A percentile compares a stretch with the other conserved stretches of the same genome.
Conservation (phyloP, 2,888 invertebrate genomes). For the Creontiades dilutus region DNA sequence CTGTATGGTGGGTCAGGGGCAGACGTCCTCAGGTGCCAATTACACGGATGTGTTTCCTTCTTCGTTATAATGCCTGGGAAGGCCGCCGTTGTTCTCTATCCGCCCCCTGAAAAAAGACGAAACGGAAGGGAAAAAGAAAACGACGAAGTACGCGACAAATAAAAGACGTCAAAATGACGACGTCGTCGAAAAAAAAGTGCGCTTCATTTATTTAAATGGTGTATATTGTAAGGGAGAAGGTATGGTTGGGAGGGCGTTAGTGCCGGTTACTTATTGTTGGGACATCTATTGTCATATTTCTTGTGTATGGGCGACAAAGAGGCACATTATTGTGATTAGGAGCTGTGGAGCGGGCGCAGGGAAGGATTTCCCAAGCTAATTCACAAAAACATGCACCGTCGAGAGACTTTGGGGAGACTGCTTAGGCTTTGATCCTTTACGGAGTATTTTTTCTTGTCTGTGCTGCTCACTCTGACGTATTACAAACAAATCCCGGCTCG, state of each 20-base stretch:
- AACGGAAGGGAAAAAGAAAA: not conserved
- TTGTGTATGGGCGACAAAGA: constrained; percentile 58
- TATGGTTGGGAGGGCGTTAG: constrained; percentile 56
- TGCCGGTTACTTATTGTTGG: constrained; percentile 68
- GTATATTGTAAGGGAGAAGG: constrained; percentile 68
- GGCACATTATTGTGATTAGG: constrained; percentile 67
- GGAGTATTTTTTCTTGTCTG: constrained; percentile 40
- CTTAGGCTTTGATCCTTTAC: constrained; percentile 57
- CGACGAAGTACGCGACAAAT: not conserved
- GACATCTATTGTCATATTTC: constrained; percentile 59
- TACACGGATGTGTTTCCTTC: constrained; percentile 65
- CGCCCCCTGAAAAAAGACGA: not conserved
- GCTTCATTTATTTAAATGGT: constrained; percentile 74
- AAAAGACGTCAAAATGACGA: constrained; percentile 1
- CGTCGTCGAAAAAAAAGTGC: constrained; percentile 42
- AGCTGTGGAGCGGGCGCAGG: constrained; percentile 18
- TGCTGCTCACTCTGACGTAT: constrained; percentile 32
- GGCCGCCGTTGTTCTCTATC: not conserved
- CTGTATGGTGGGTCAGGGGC: not conserved
- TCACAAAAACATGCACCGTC: constrained; percentile 64
- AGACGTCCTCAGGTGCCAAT: constrained; percentile 55
- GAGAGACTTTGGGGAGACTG: constrained; percentile 44
- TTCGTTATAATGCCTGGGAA: not conserved
- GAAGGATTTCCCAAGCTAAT: constrained; percentile 64
- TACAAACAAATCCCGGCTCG: constrained; percentile 30